phyloP scores from a whole-genome alignment of 2,888 invertebrate species.

The Nymphalis polychloros region DNA sequence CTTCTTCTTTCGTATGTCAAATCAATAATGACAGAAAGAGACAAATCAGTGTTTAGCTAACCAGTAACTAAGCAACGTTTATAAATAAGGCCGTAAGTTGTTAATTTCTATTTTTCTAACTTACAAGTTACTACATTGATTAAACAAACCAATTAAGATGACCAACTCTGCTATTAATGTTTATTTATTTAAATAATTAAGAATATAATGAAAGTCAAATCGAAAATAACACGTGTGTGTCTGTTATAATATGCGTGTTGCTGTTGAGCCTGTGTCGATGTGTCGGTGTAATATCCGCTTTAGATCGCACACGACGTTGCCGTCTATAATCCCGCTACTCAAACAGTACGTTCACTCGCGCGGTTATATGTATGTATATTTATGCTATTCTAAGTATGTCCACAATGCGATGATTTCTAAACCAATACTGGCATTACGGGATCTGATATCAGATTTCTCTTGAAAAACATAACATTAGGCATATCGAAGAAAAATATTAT shows the following conservation, averaged over 20 bases:
- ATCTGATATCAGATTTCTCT: constrained; percentile 19
- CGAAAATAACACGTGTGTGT: too few species aligned
- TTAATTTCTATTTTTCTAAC: background rate
- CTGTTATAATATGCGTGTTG: too few species aligned
- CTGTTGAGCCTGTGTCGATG: background rate
- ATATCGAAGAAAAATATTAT: background rate
- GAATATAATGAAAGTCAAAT: too few species aligned
- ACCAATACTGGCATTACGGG: constrained; percentile 29
- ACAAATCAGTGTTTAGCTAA: too few species aligned
- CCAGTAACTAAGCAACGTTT: too few species aligned
- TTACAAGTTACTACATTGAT: background rate
- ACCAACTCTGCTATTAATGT: too few species aligned
- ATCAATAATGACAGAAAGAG: too few species aligned
- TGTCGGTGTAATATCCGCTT: constrained; percentile 3
- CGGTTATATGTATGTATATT: constrained; percentile 19
- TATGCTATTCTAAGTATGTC: constrained; percentile 19
- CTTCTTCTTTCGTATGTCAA: too few species aligned
- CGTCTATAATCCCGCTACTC: constrained; percentile 58
- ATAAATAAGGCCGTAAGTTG: too few species aligned
- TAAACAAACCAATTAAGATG: too few species aligned
- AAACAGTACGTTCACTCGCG: constrained; percentile 56
- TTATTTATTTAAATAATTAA: too few species aligned
- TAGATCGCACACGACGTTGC: constrained; percentile 33
- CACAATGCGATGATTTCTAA: constrained; percentile 26
- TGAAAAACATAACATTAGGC: background rate